Evolutionary conservation across 2,797 vertebrate species (phyloP), one percentile per base, ranked within the genome.

Genomic region (Orientallactaga sibirica): DNA sequence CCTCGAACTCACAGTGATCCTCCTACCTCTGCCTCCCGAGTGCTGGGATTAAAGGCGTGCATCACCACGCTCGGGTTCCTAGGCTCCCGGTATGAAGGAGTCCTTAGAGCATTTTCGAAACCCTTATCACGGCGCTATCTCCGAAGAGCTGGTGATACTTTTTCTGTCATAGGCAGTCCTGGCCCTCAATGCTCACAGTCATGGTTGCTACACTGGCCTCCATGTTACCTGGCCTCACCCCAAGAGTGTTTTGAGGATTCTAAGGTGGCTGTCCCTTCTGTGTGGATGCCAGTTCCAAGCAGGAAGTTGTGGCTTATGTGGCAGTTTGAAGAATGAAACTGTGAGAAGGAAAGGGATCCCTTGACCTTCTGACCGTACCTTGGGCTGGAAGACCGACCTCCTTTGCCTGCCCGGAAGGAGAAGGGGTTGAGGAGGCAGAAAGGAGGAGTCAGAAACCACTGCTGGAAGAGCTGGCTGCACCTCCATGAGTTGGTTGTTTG

Each of bases 271-370:
- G 3, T 74, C 37, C 15, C 25, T 29, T 27, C n/a, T 67, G 16
- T 81, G n/a, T 90, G 58, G 1, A 55, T 85, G 37, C 83, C 79
- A 14, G 61, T 52, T 76, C 3, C 0, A 2, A 58, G 12, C n/a
- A 37, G 78, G 85, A 55, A 88, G 0, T 20, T 0, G 1, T 4
- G 0, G 33, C 86, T 77, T 83, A 3, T 8, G 14, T 0, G 0
- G 71, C 4, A 41, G 66, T 27, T 6, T 61, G 70, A 58, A 43
- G 62, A 88, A 25, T 73, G 77, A 64, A 86, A 7, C 66, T 0
- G 0, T 24, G 71, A 24, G 58, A 82, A 83, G 67, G 33, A 41
- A 75, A 18, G 41, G 76, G 43, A 19, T 16, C 27, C 8, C 1
- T 58, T 29, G 33, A 37, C 5, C 5, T 9, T 74, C 27, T 2